Base-by-base conservation (phyloP, 2,888 invertebrate genomes). In the Alsophila aescularia region DNA sequence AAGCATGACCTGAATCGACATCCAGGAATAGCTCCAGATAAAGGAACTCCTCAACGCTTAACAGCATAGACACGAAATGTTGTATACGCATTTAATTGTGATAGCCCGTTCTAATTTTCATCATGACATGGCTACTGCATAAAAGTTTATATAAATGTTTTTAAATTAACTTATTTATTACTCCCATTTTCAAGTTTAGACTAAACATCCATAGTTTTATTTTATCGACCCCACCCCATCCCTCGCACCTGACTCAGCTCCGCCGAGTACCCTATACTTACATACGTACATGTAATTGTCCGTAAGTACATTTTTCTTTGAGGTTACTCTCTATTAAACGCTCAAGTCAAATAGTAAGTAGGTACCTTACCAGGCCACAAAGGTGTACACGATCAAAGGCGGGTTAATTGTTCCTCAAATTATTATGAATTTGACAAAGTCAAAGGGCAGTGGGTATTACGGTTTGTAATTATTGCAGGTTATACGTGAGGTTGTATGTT, bases 261-360 rank as follows among this genome's bases (percentile, higher is more conserved):
- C 67, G 69, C 72, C 79, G 70, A 90, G 90, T 85, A 82, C 85
- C 90, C 80, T 79, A 85, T 85, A 87, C 85, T 83, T 87, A 81
- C 87, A 85, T 90, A 89, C 81, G 79, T 88, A 90, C 82, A 83
- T 85, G 87, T 91, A 90, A 91, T 90, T 90, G 89, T 90, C 86
- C 79, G 82, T 81, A 84, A 90, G 90, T 86, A 88, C 87, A 91
- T 90, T 90, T 90, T 91, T 90, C 91, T 91, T 91, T 91, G 91
- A 91, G 88, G 90, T 91, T 87, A 91, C 87, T 90, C 87, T 86
- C 89, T 90, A 90, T 90, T 90, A 91, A 78, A 81, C 76, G 80
- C 87, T 90, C 81, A 86, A 86, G 86, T 81, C 77, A 87, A 91
- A 91, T 91, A 85, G 87, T 85, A 58, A 85, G 87, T 85, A 59